These are phyloP conservation scores for Pterobdella sp. DNA, from an alignment of 2,888 invertebrate species.

Conservation along the genomic window DNA sequence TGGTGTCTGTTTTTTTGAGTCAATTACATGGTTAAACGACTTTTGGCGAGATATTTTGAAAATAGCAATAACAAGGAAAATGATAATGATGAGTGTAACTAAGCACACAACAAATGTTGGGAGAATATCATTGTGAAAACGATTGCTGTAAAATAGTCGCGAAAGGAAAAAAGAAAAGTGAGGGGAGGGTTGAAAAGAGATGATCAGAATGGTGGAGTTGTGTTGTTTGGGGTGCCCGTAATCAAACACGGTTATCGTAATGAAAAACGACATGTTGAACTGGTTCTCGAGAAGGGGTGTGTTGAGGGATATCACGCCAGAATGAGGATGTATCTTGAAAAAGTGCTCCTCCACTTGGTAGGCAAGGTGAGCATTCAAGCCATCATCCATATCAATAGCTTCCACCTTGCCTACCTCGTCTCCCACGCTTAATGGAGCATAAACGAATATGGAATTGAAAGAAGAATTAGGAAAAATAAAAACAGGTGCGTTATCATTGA, in stretches of 20 bases:
- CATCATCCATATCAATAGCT: constrained; percentile 32
- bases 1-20: constrained; percentile 1
- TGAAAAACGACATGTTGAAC: constrained; percentile 23
- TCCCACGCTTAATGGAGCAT: constrained; percentile 25
- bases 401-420: constrained; percentile 31
- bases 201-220: constrained; percentile 22
- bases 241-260: constrained; percentile 33
- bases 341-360: constrained; percentile 31
- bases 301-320: constrained; percentile 30
- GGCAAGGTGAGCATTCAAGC: constrained; percentile 31
- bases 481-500: constrained; percentile 40
- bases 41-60: constrained; percentile 26
- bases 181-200: constrained; percentile 23
- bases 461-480: constrained; percentile 32
- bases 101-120: constrained; percentile 25
- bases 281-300: background rate
- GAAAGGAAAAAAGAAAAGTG: constrained; percentile 16
- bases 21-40: constrained; percentile 3
- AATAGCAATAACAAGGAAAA: constrained; percentile 28
- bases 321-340: constrained; percentile 33
- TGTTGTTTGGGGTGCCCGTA: constrained; percentile 26
- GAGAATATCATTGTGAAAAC: constrained; percentile 17
- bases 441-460: constrained; percentile 19
- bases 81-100: constrained; percentile 27
- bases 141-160: constrained; percentile 25